Conservation (phyloP, 2,113 vertebrate genomes). For the Phycodurus eques region DNA sequence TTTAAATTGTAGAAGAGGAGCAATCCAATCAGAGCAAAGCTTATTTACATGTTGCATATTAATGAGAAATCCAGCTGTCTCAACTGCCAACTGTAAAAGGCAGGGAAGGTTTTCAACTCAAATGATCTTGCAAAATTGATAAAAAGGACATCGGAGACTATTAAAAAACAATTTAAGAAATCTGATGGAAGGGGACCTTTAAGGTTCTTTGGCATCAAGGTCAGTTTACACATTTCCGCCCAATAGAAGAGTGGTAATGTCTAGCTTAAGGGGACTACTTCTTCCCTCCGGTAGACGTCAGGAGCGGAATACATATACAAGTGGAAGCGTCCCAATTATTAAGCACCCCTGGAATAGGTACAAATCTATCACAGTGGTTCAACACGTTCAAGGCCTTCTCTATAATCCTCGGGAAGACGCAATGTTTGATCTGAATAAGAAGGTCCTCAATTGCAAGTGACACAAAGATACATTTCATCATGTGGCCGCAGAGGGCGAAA, state of each 20-base stretch:
- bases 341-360: neutral
- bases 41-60: no score
- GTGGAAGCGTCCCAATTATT: neutral
- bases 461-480: slow-evolving; percentile 36
- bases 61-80: no score
- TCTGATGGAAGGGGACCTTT: no score
- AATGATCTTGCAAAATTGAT: no score
- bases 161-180: no score
- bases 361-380: slow-evolving; percentile 6
- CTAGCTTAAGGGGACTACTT: neutral
- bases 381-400: slow-evolving; percentile 29
- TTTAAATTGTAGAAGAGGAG: no score
- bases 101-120: no score
- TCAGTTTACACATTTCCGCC: neutral
- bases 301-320: neutral
- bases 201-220: no score
- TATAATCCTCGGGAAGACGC: slow-evolving; percentile 48
- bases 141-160: no score
- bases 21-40: no score
- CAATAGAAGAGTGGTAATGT: neutral
- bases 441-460: slow-evolving; percentile 33
- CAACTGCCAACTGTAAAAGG: no score
- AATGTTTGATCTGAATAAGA: slow-evolving; percentile 39
- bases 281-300: neutral
- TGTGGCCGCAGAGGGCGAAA: slow-evolving; percentile 16